Conservation (phyloP, 2,888 invertebrate genomes). For the Halictus quadricinctus region DNA sequence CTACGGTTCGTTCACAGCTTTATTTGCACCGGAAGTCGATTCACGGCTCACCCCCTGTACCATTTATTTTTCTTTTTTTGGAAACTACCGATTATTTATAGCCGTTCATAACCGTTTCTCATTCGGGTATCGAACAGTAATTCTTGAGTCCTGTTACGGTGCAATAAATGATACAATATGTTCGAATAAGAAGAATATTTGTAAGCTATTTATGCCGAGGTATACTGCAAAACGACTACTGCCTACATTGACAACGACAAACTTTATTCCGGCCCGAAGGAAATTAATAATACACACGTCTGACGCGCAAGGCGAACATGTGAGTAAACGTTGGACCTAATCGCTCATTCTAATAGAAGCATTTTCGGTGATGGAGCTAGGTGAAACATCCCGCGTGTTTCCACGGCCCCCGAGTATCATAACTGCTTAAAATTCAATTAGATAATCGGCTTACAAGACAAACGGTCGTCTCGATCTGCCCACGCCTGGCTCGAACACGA, state of each 20-base stretch:
- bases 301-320: background rate
- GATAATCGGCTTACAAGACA: conserved; percentile 17
- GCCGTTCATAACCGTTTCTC: background rate
- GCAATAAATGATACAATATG: too few relatives aligned
- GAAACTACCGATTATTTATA: background rate
- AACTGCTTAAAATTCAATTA: conserved; percentile 7
- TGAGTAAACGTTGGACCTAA: background rate
- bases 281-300: background rate
- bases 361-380: background rate
- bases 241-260: background rate
- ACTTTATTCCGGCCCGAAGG: background rate
- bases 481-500: background rate
- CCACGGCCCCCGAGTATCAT: background rate
- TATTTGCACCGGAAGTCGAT: background rate
- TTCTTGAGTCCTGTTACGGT: too few relatives aligned
- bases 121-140: too few relatives aligned
- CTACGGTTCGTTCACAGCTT: background rate
- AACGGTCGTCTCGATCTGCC: background rate
- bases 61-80: background rate
- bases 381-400: background rate
- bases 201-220: background rate
- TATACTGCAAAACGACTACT: background rate
- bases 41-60: background rate
- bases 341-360: background rate
- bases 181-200: background rate